Base-by-base conservation (phyloP, 1,140 invertebrate species). In the Halictus rubicundus region DNA sequence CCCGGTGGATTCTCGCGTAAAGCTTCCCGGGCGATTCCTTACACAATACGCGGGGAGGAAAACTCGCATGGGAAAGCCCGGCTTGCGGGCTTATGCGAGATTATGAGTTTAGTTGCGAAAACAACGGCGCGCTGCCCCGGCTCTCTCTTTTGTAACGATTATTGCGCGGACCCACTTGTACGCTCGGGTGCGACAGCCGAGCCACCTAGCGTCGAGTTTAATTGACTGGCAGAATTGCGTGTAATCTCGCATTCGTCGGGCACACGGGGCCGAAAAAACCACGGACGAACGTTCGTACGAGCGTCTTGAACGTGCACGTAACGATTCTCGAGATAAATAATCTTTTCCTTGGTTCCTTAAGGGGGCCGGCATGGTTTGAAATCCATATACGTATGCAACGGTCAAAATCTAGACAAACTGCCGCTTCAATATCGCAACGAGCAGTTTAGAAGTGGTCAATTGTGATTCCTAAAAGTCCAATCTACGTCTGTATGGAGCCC, bases 81-180 rank as follows among this genome's bases (percentile, higher is more conserved):
- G 89, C 87, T 90, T 92, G 91, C 89, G 87, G 89, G 90, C 90
- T 90, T 91, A 90, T 83, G 89, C 82, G 91, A 92, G 91, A 92
- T 92, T 92, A 92, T 89, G 91, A 92, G 89, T 92, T 92, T 91
- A 92, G 91, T 92, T 90, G 83, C 76, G 85, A 86, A n/a, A 92
- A 90, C 88, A 88, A 88, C 88, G 86, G 84, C 80, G 78, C 21
- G 65, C 75, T 79, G 68, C 80, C 81, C 57, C 66, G 78, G 64
- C 85, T 88, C 87, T 88, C 87, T 89, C 81, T 90, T 92, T 91
- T 88, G 84, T 89, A 90, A 90, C 88, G 81, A 90, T 91, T 89
- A 91, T 91, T 89, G 63, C 27, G 59, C 54, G 63, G 54, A 27
- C 72, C 69, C 46, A 57, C 21, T 61, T 64, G 49, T 57, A 6